Conservation (phyloP, 2,797 vertebrate genomes). For the Uromys caudimaculatus region DNA sequence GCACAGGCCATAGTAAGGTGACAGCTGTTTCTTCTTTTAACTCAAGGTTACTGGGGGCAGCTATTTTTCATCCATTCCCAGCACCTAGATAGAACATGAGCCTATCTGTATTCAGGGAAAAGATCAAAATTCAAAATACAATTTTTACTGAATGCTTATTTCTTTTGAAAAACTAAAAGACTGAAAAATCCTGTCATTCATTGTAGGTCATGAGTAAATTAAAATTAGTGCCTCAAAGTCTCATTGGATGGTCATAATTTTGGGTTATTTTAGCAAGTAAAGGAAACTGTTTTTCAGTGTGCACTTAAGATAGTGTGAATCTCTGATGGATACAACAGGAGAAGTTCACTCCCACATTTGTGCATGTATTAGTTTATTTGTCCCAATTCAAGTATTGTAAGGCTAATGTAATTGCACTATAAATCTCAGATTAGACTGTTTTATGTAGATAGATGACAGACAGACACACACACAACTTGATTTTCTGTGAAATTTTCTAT, state of each 20-base stretch:
- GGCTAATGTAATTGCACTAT: background rate
- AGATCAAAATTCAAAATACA: background rate
- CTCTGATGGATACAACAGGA: background rate
- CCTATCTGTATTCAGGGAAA: background rate
- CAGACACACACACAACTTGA: background rate
- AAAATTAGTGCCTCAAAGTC: background rate
- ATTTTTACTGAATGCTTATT: background rate
- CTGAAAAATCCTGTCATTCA: background rate
- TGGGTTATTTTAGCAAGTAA: background rate
- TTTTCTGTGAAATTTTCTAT: background rate
- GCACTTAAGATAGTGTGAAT: background rate
- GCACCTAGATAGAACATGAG: background rate
- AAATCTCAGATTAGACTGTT: background rate
- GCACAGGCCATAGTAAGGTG: background rate
- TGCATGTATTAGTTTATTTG: background rate
- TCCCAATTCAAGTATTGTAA: background rate
- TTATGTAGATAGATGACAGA: background rate
- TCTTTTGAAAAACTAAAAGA: background rate
- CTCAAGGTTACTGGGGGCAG: background rate
- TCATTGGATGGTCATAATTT: background rate
- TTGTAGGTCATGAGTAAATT: background rate
- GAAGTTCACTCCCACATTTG: background rate
- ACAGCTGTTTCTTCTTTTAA: background rate
- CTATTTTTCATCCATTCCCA: too few species aligned
- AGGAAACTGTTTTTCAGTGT: background rate